phyloP scores from a whole-genome alignment of 2,888 invertebrate genomes.

The Pandemis heparana region DNA sequence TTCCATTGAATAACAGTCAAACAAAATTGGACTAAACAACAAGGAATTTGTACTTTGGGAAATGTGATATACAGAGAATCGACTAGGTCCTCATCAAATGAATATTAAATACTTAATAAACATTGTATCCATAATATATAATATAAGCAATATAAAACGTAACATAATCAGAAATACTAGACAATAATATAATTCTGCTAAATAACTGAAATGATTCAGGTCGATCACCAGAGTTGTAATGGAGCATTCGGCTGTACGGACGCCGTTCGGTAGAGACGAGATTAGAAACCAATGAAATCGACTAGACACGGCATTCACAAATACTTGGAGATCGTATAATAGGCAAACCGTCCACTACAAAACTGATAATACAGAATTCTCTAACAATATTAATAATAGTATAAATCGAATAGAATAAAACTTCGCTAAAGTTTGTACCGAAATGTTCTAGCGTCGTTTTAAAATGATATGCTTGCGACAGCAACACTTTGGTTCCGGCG shows the following conservation, averaged over 20 bases:
- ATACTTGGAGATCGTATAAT: slow-evolving; percentile 49
- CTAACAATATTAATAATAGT: slow-evolving; percentile 74
- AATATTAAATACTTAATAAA: slow-evolving; percentile 85
- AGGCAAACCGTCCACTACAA: slow-evolving; percentile 63
- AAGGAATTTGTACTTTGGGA: slow-evolving; percentile 87
- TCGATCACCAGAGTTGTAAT: slow-evolving; percentile 66
- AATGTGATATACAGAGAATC: slow-evolving; percentile 86
- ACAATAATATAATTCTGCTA: slow-evolving; percentile 85
- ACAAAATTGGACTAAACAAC: slow-evolving; percentile 87
- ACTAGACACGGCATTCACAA: slow-evolving; percentile 68
- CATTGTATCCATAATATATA: slow-evolving; percentile 83
- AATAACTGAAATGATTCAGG: slow-evolving; percentile 83
- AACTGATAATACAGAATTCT: slow-evolving; percentile 74
- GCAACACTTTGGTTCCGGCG: slow-evolving; percentile 82
- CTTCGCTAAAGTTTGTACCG: slow-evolving; percentile 81
- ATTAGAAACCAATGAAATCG: slow-evolving; percentile 65
- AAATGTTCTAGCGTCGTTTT: slow-evolving; percentile 80
- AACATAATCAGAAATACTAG: slow-evolving; percentile 85
- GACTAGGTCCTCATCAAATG: slow-evolving; percentile 86
- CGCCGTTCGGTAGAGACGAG: slow-evolving; percentile 50
- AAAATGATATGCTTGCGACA: slow-evolving; percentile 83
- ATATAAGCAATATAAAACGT: slow-evolving; percentile 86
- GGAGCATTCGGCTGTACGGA: slow-evolving; percentile 54
- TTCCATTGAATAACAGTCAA: slow-evolving; percentile 84
- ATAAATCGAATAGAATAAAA: slow-evolving; percentile 80